phyloP scores from a whole-genome alignment of 64 coral and sea anemone species.

The Dendrophyllia cribrosa region DNA sequence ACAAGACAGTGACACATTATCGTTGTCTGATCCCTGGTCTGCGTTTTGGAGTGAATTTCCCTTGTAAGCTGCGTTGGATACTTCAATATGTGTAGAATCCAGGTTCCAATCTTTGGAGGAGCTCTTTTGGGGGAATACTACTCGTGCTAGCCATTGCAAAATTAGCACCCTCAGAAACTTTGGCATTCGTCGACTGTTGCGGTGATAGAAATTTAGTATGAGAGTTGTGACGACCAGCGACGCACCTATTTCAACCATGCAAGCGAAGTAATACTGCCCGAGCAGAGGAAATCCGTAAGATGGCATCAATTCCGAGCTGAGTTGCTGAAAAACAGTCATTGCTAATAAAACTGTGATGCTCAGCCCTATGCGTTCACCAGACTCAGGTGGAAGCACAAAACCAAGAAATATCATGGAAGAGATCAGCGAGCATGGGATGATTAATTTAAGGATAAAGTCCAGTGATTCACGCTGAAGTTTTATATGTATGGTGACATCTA shows the following conservation, averaged over 20 bases:
- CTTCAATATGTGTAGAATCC: background rate
- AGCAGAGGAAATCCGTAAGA: constrained; percentile 93
- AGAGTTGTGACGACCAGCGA: constrained; percentile 84
- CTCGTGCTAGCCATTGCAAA: constrained; percentile 43
- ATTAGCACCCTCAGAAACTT: constrained; percentile 59
- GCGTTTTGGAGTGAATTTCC: background rate
- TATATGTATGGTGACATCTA: constrained; percentile 64
- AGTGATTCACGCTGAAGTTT: constrained; percentile 75
- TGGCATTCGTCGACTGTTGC: constrained; percentile 81
- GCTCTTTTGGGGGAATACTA: constrained; percentile 44
- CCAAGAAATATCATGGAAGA: constrained; percentile 95
- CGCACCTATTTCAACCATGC: constrained; percentile 90
- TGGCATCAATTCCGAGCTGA: constrained; percentile 90
- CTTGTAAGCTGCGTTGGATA: background rate
- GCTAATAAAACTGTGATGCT: constrained; percentile 93
- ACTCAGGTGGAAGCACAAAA: constrained; percentile 94
- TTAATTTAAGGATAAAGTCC: constrained; percentile 86
- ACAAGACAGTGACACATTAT: background rate
- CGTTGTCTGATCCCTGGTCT: constrained; percentile 17
- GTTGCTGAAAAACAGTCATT: constrained; percentile 98
- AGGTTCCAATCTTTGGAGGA: constrained; percentile 29
- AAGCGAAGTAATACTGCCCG: constrained; percentile 90
- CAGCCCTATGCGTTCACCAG: constrained; percentile 90
- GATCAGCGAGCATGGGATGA: constrained; percentile 92
- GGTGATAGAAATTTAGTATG: constrained; percentile 96